These are phyloP conservation scores for Trachelipus rathkii DNA, from an alignment of 1,140 invertebrate genomes.

Conservation along the genomic window DNA sequence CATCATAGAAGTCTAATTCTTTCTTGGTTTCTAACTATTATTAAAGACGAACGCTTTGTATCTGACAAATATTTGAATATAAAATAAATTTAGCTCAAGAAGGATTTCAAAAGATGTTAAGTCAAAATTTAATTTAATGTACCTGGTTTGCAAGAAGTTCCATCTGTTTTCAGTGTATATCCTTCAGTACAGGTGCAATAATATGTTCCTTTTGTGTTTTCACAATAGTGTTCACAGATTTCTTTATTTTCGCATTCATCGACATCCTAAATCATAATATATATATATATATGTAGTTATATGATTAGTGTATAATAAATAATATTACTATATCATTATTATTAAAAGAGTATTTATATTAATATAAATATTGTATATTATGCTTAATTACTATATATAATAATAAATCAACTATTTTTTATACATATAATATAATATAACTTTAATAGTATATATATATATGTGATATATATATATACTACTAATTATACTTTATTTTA, in stretches of 20 bases:
- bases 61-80: too few relatives aligned
- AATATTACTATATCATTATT: too few relatives aligned
- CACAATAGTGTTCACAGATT: not conserved
- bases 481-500: too few relatives aligned
- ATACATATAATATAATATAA: too few relatives aligned
- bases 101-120: too few relatives aligned
- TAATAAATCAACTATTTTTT: too few relatives aligned
- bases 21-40: not conserved
- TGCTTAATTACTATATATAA: too few relatives aligned
- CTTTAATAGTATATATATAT: too few relatives aligned
- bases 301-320: not conserved
- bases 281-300: not conserved
- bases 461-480: too few relatives aligned
- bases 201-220: not conserved
- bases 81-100: not conserved
- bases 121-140: not conserved
- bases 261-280: not conserved
- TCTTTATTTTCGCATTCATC: not conserved
- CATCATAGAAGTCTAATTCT: not conserved
- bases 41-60: not conserved
- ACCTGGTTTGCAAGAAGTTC: not conserved
- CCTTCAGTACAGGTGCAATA: not conserved
- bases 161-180: not conserved
- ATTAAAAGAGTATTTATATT: too few relatives aligned
- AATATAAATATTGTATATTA: too few relatives aligned